Conservation (phyloP, 2,113 vertebrate species). For the Perca flavescens region DNA sequence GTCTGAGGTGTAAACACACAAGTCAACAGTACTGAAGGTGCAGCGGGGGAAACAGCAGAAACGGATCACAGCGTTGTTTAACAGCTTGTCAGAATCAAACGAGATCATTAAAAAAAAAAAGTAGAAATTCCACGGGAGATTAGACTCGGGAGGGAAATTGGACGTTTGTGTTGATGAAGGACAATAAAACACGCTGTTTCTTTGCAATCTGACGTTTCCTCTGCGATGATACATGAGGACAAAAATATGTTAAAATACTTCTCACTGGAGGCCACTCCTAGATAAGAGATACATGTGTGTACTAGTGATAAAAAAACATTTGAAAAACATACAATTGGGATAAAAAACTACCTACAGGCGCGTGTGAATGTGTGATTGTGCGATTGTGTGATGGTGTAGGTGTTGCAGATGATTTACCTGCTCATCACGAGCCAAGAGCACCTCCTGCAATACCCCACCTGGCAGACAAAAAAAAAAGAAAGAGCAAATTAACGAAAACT, state of each 20-base stretch:
- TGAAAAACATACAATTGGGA: neutral
- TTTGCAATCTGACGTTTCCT: neutral
- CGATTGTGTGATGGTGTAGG: neutral
- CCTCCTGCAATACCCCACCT: constrained; percentile 17
- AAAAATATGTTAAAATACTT: neutral
- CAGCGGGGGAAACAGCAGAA: constrained; percentile 26
- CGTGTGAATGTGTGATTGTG: neutral
- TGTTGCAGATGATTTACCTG: constrained; percentile 28
- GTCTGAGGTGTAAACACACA: constrained; percentile 79
- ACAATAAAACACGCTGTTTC: constrained; percentile 14
- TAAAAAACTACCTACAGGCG: neutral
- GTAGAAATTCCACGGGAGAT: constrained; percentile 83
- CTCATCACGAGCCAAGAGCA: neutral
- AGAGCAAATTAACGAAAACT: constrained; percentile 40
- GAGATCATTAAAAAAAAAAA: constrained; percentile 93
- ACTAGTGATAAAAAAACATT: neutral
- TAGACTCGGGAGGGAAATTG: constrained; percentile 20
- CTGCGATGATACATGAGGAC: neutral
- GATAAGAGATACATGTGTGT: neutral
- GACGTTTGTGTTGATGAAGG: constrained; percentile 33
- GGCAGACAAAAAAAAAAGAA: constrained; percentile 14
- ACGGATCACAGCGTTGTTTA: constrained; percentile 66
- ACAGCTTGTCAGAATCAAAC: constrained; percentile 84
- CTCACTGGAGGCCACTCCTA: neutral
- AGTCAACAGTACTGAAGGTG: constrained; percentile 67